phyloP scores from a whole-genome alignment of 2,797 vertebrate genomes.

The Microctenopoma lineatum region DNA sequence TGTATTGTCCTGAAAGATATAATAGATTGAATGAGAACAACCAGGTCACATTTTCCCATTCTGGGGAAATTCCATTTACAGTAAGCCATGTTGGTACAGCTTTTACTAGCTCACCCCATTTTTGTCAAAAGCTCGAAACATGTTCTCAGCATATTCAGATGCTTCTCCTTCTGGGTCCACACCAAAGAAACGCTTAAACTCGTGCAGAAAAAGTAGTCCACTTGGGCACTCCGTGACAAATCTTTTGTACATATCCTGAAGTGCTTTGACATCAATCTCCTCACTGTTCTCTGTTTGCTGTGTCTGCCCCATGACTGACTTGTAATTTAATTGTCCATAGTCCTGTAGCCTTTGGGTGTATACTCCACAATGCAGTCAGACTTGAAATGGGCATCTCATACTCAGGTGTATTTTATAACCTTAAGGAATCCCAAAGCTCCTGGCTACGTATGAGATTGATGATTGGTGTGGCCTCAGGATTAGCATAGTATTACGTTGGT shows the following conservation, averaged over 20 bases:
- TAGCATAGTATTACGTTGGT: slow-evolving; percentile 50
- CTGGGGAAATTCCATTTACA: not conserved
- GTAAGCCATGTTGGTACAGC: not conserved
- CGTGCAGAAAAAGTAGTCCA: slow-evolving; percentile 79
- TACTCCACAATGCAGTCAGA: not conserved
- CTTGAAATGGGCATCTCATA: slow-evolving; percentile 14
- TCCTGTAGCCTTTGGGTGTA: slow-evolving; percentile 16
- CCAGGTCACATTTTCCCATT: not conserved
- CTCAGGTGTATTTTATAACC: slow-evolving; percentile 38
- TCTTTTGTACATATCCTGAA: slow-evolving; percentile 84
- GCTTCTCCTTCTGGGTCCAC: slow-evolving; percentile 78
- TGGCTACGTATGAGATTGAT: slow-evolving; percentile 29
- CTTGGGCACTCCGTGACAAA: slow-evolving; percentile 83
- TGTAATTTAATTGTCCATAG: slow-evolving; percentile 39
- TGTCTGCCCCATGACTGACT: slow-evolving; percentile 74
- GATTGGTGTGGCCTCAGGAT: slow-evolving; percentile 63
- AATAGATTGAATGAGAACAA: not conserved
- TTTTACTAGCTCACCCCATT: slow-evolving; percentile 79
- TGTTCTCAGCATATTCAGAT: slow-evolving; percentile 78
- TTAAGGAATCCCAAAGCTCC: slow-evolving; percentile 48
- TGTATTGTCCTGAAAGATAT: slow-evolving; percentile 76
- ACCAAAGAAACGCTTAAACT: slow-evolving; percentile 85
- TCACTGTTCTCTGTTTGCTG: slow-evolving; percentile 66
- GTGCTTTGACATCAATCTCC: slow-evolving; percentile 76
- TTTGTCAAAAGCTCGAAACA: slow-evolving; percentile 84